Evolutionary conservation across 2,888 invertebrate species (phyloP).

Genomic region (Trichacis sp.): DNA sequence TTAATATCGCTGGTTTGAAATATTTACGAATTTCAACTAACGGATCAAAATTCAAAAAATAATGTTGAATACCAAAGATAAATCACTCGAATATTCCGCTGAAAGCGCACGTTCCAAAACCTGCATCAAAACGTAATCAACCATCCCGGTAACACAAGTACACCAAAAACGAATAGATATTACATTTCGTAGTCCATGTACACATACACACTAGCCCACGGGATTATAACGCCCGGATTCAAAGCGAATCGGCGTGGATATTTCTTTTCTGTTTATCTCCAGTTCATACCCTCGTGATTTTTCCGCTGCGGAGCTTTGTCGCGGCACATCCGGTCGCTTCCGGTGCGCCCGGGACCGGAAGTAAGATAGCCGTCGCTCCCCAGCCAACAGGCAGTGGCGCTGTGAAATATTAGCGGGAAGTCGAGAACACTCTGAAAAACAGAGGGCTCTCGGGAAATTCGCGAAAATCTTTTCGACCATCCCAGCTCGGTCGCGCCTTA

Average conservation of each 20-base stretch:
- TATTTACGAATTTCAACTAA: too few relatives aligned
- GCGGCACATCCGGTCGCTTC: constrained; percentile 63
- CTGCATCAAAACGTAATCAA: too few relatives aligned
- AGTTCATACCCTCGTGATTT: constrained; percentile 64
- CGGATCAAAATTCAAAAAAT: too few relatives aligned
- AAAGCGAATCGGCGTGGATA: constrained; percentile 20
- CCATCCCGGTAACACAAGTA: too few relatives aligned
- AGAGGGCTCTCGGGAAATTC: constrained; percentile 58
- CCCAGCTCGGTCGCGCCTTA: constrained; percentile 39
- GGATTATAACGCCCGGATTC: background rate
- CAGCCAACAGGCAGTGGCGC: constrained; percentile 47
- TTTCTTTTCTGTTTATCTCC: constrained; percentile 53
- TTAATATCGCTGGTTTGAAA: too few relatives aligned
- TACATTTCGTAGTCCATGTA: background rate
- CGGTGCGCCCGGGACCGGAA: constrained; percentile 62
- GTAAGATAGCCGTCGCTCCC: constrained; percentile 60
- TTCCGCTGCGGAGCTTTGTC: constrained; percentile 65
- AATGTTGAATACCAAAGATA: too few relatives aligned
- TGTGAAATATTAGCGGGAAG: constrained; percentile 66
- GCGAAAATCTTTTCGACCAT: constrained; percentile 51
- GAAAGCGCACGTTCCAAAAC: too few relatives aligned
- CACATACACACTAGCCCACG: background rate
- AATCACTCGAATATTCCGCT: too few relatives aligned
- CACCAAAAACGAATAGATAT: too few relatives aligned
- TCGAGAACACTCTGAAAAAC: constrained; percentile 45